phyloP scores from a whole-genome alignment of 2,888 invertebrate species.

The Catocala fraxini region DNA sequence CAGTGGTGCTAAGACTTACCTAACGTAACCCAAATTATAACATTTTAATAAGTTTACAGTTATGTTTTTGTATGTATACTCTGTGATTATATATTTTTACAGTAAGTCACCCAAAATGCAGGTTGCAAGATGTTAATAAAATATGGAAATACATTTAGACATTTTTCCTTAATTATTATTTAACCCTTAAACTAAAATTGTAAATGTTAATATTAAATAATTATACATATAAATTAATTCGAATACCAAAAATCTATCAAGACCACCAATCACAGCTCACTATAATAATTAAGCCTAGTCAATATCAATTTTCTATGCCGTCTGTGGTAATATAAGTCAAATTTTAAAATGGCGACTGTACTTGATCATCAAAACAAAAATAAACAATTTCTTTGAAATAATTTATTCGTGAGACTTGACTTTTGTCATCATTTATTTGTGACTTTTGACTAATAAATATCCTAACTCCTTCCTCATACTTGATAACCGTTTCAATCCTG shows the following conservation, averaged over 20 bases:
- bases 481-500: no score
- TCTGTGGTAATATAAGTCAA: not conserved
- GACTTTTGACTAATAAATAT: not conserved
- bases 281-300: slow-evolving; percentile 75
- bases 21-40: slow-evolving; percentile 44
- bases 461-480: no score
- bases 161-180: not conserved
- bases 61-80: slow-evolving; percentile 15
- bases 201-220: slow-evolving; percentile 17
- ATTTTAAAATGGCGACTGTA: not conserved
- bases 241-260: slow-evolving; percentile 80
- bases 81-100: slow-evolving; percentile 12
- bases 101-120: slow-evolving; percentile 11
- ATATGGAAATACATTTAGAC: not conserved
- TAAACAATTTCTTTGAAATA: not conserved
- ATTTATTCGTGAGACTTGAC: not conserved
- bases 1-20: slow-evolving; percentile 55
- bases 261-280: slow-evolving; percentile 78
- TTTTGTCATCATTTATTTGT: no score
- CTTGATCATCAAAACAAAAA: not conserved
- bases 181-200: not conserved
- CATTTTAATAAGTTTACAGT: slow-evolving; percentile 16
- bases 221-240: slow-evolving; percentile 55
- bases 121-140: slow-evolving; percentile 4
- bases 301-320: slow-evolving; percentile 36